Evolutionary conservation across 2,113 vertebrate species (phyloP).

Genomic region (Thunnus thynnus): DNA sequence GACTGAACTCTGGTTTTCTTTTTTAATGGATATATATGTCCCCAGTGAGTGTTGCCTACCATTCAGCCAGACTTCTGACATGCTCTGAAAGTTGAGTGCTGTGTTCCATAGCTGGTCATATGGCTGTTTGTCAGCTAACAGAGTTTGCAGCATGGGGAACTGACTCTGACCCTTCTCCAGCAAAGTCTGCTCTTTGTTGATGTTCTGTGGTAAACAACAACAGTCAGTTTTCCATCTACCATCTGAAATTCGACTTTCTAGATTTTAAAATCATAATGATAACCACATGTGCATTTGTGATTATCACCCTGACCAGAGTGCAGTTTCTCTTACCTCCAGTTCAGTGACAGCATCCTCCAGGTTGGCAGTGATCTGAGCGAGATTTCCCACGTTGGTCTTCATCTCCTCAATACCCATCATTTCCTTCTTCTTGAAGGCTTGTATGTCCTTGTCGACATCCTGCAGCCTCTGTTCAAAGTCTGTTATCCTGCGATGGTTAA

Average conservation of each 20-base stretch:
- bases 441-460: constrained; percentile 83
- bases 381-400: constrained; percentile 87
- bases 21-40: background rate
- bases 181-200: constrained; percentile 91
- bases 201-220: constrained; percentile 78
- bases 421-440: constrained; percentile 87
- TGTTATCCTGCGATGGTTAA: constrained; percentile 80
- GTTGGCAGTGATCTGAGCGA: constrained; percentile 83
- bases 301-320: too few relatives aligned
- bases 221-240: background rate
- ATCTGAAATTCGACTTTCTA: constrained; percentile 14
- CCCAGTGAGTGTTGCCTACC: constrained; percentile 78
- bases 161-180: constrained; percentile 87
- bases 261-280: background rate
- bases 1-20: too few relatives aligned
- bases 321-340: constrained; percentile 84
- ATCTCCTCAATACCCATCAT: constrained; percentile 85
- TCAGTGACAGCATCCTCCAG: constrained; percentile 86
- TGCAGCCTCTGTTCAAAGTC: constrained; percentile 84
- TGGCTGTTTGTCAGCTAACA: constrained; percentile 87
- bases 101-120: constrained; percentile 93
- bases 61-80: constrained; percentile 92
- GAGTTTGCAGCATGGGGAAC: constrained; percentile 88
- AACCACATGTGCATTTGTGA: background rate
- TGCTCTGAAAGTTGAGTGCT: constrained; percentile 87